Conservation (phyloP, 92 coral and sea anemone species). For the Siderastrea radians region DNA sequence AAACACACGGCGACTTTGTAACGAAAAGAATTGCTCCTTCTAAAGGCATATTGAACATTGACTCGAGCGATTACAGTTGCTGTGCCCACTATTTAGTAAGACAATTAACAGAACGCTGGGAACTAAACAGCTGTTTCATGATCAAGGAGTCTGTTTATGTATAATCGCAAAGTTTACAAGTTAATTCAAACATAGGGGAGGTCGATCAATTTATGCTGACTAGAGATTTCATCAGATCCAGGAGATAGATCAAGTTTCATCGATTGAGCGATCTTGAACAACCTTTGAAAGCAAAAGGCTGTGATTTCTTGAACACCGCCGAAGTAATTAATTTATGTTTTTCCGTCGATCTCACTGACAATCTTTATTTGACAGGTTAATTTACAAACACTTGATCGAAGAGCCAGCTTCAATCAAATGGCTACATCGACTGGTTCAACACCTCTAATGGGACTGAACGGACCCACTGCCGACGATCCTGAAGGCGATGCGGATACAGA, state of each 20-base stretch:
- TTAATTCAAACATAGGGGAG: constrained; percentile 10
- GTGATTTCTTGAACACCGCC: not conserved
- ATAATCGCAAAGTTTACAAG: constrained; percentile 10
- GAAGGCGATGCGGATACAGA: constrained; percentile 66
- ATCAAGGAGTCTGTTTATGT: constrained; percentile 30
- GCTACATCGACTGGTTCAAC: constrained; percentile 21
- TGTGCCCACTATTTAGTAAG: not conserved
- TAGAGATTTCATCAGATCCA: not conserved
- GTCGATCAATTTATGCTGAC: constrained; percentile 10
- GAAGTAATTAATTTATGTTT: not conserved
- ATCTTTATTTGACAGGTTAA: constrained; percentile 2
- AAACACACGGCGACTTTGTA: constrained; percentile 4
- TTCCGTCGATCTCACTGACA: not conserved
- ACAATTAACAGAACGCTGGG: constrained; percentile 23
- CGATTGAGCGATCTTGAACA: not conserved
- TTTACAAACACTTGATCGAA: constrained; percentile 1
- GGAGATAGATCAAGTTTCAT: not conserved
- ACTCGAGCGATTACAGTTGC: not conserved
- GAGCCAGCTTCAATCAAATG: constrained; percentile 20
- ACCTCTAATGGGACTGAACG: constrained; percentile 13
- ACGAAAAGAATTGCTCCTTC: constrained; percentile 8
- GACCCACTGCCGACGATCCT: constrained; percentile 2
- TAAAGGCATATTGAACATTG: constrained; percentile 15
- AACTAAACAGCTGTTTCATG: constrained; percentile 33
- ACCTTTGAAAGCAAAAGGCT: not conserved